Conservation (phyloP, 2,113 vertebrate genomes). For the Neoarius graeffei region DNA sequence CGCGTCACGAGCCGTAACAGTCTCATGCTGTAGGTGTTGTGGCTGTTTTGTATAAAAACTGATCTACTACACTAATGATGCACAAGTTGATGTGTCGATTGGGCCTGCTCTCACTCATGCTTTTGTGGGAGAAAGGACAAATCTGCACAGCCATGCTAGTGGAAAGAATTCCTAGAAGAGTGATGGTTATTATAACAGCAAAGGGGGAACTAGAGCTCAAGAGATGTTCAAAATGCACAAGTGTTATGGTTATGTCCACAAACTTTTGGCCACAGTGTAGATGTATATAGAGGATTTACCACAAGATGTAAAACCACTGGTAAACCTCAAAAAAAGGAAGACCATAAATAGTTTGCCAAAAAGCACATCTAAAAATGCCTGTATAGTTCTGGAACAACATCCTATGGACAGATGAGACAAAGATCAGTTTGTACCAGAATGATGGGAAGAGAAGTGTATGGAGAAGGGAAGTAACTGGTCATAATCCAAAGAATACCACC, state of each 20-base stretch:
- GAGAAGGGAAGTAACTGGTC: background rate
- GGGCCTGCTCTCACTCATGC: no score
- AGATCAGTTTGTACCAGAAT: background rate
- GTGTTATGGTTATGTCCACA: background rate
- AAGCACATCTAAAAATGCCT: background rate
- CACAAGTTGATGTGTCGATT: no score
- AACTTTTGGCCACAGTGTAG: background rate
- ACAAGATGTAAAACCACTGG: background rate
- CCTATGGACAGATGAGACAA: background rate
- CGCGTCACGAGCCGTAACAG: no score
- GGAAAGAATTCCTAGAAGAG: background rate
- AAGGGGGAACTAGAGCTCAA: background rate
- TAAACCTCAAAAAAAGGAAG: background rate
- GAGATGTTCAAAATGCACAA: background rate
- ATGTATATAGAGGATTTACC: background rate
- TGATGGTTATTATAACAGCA: background rate
- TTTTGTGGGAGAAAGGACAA: no score
- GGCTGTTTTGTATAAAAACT: no score
- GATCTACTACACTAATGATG: no score
- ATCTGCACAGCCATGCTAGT: no score
- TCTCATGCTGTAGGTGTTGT: no score
- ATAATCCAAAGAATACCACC: background rate
- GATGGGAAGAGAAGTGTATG: background rate
- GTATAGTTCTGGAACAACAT: background rate
- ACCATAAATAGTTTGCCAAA: background rate